Percentiles rank a stretch among this genome's conserved stretches.
phyloP scores from a whole-genome alignment of 2,888 invertebrate genomes.

The Trypoxylon attenuatum region DNA sequence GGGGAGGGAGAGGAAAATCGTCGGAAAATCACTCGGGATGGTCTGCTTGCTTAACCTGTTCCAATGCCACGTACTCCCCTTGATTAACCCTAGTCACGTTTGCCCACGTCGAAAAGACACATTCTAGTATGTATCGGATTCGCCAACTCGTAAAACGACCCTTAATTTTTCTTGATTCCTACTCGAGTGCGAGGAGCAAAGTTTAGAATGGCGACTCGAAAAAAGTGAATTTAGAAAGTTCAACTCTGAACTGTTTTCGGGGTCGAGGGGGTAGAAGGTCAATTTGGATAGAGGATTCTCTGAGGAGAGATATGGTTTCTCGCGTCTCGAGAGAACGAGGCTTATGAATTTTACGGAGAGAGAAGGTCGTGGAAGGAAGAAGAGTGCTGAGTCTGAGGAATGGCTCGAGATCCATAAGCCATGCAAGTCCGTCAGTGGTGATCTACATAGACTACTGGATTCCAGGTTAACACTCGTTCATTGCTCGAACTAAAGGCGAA shows the following conservation, averaged over 20 bases:
- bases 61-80: too few relatives aligned
- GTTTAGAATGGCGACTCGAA: not conserved
- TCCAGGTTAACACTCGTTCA: conserved; percentile 36
- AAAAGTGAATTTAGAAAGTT: not conserved
- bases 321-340: not conserved
- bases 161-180: too few relatives aligned
- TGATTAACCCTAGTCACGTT: not conserved
- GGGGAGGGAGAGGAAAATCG: too few relatives aligned
- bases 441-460: conserved; percentile 6
- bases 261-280: too few relatives aligned
- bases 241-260: not conserved
- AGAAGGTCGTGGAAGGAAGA: not conserved
- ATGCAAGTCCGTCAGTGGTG: conserved; percentile 10
- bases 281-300: too few relatives aligned
- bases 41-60: too few relatives aligned
- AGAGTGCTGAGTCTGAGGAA: not conserved
- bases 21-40: too few relatives aligned
- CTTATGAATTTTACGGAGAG: not conserved
- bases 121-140: too few relatives aligned
- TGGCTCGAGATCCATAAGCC: conserved; percentile 1
- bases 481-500: conserved; percentile 34
- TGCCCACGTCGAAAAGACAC: not conserved
- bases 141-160: too few relatives aligned
- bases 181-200: too few relatives aligned
- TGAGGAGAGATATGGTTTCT: not conserved